phyloP scores from a whole-genome alignment of 2,797 vertebrate genomes.

The Fundulus diaphanus region DNA sequence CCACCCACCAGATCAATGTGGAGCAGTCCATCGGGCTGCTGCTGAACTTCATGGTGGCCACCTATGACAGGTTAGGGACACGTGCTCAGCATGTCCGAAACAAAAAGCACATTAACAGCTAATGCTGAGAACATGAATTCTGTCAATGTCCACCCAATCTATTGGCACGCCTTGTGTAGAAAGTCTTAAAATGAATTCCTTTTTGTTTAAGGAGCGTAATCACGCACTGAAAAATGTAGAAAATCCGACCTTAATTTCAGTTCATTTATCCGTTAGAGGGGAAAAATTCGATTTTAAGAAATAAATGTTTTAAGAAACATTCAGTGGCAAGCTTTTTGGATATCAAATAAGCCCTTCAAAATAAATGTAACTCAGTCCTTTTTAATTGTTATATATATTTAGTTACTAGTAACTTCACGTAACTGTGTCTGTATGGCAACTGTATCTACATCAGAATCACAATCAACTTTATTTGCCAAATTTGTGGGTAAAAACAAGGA shows the following conservation, averaged over 20 bases:
- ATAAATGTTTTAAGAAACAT: too few species aligned
- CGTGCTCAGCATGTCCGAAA: not conserved
- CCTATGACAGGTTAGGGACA: constrained; percentile 88
- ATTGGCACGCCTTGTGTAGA: not conserved
- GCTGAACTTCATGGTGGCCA: constrained; percentile 97
- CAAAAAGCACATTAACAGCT: not conserved
- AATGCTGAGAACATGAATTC: not conserved
- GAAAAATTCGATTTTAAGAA: too few species aligned
- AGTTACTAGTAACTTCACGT: not conserved
- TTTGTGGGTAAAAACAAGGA: too few species aligned
- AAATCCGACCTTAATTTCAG: not conserved
- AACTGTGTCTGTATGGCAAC: not conserved
- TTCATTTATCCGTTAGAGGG: not conserved
- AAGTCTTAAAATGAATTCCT: not conserved
- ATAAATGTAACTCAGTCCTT: not conserved
- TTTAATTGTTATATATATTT: not conserved
- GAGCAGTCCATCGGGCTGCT: constrained; percentile 97
- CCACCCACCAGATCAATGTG: constrained; percentile 97
- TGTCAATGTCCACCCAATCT: not conserved
- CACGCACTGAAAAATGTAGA: not conserved
- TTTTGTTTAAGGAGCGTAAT: not conserved
- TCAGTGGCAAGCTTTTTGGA: not conserved
- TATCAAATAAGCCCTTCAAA: not conserved
- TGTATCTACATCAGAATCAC: too few species aligned
- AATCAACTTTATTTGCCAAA: too few species aligned